These are phyloP conservation scores for Sycophila texana DNA, from an alignment of 2,888 invertebrate species.

Conservation along the genomic window DNA sequence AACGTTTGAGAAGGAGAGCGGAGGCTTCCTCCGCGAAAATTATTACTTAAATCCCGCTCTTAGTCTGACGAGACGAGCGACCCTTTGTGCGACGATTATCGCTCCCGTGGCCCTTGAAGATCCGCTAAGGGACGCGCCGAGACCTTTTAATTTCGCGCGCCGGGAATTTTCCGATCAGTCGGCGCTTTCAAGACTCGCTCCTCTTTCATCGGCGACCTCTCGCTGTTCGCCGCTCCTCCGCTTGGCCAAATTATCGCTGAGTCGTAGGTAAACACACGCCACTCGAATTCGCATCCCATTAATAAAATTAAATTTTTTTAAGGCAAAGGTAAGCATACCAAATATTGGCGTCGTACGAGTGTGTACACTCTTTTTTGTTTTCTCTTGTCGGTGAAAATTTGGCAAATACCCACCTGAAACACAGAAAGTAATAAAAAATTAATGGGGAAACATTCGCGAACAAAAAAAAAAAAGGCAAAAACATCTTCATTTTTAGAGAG, in stretches of 20 bases:
- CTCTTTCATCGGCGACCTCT: neutral
- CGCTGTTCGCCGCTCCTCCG: neutral
- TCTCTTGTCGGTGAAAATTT: conserved; percentile 42
- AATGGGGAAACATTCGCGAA: neutral
- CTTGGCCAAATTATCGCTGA: neutral
- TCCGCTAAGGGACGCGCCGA: neutral
- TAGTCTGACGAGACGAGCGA: conserved; percentile 6
- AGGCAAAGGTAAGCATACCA: neutral
- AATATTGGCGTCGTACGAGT: neutral
- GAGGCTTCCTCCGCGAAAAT: conserved; percentile 20
- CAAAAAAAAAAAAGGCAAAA: neutral
- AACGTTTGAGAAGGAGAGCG: conserved; percentile 60
- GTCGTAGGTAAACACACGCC: neutral
- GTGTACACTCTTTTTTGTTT: neutral
- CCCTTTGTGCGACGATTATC: conserved; percentile 33
- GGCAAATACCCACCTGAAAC: conserved; percentile 47
- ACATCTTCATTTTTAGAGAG: neutral
- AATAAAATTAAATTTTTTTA: conserved; percentile 8
- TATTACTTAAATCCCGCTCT: conserved; percentile 48
- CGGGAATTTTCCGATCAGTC: conserved; percentile 19
- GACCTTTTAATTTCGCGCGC: conserved; percentile 20
- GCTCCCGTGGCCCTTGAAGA: conserved; percentile 9
- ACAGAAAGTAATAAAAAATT: conserved; percentile 34
- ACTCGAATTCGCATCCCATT: neutral
- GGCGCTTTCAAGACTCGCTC: conserved; percentile 11